These are phyloP conservation scores for Acanthornis magna DNA, from an alignment of 2,797 vertebrate genomes.

Conservation along the genomic window DNA sequence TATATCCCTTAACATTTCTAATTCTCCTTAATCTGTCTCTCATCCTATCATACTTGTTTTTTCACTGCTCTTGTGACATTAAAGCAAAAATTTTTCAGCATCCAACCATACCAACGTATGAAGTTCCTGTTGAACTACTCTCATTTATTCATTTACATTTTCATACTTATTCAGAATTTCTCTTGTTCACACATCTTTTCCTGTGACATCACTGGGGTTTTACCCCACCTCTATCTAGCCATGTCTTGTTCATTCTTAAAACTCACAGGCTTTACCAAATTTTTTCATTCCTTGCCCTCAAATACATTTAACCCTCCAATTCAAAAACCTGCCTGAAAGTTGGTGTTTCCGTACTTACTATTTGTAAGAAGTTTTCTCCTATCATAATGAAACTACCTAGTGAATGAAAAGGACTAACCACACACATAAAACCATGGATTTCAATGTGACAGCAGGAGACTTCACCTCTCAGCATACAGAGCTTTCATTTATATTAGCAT, in stretches of 20 bases:
- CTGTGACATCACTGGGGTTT: not conserved
- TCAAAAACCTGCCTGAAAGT: not conserved
- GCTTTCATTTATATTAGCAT: not conserved
- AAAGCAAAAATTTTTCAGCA: not conserved
- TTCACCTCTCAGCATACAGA: not conserved
- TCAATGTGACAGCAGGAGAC: not conserved
- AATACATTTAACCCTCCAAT: not conserved
- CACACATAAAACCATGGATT: not conserved
- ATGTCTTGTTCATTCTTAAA: not conserved
- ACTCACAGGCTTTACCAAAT: not conserved
- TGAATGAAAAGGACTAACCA: not conserved
- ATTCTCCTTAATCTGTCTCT: not conserved
- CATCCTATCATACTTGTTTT: not conserved
- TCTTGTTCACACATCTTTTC: not conserved
- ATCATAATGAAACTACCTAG: not conserved
- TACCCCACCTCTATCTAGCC: not conserved
- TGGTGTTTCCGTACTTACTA: not conserved
- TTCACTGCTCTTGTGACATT: not conserved
- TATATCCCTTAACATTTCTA: not conserved
- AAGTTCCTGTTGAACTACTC: not conserved
- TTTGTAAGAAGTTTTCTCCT: not conserved
- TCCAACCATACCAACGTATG: not conserved
- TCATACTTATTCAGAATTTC: not conserved
- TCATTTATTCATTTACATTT: not conserved
- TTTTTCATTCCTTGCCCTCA: not conserved